These are phyloP conservation scores for Chironomus tentans DNA, from an alignment of 2,888 invertebrate species.

Conservation along the genomic window DNA sequence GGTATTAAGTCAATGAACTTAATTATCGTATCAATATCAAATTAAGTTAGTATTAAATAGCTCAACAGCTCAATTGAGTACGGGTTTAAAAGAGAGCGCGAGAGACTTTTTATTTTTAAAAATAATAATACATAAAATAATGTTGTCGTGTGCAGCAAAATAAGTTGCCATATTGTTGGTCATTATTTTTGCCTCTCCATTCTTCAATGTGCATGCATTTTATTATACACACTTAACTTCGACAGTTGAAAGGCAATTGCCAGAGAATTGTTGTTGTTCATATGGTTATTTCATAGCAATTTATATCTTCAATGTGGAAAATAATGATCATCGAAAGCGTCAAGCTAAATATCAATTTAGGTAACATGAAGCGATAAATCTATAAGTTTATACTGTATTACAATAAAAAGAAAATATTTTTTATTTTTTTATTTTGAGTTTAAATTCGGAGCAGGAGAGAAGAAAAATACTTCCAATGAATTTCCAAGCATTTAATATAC, in stretches of 20 bases:
- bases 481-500: too few species aligned
- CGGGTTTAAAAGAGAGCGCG: too few species aligned
- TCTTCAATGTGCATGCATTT: background rate
- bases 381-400: background rate
- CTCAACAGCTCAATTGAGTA: background rate
- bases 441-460: background rate
- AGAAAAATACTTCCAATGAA: background rate
- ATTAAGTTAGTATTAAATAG: background rate
- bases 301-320: background rate
- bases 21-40: background rate
- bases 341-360: background rate
- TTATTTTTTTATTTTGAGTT: too few species aligned
- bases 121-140: background rate
- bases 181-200: background rate
- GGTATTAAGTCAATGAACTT: background rate
- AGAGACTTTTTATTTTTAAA: too few species aligned
- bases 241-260: background rate
- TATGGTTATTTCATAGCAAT: background rate
- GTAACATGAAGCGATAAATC: conserved; percentile 3
- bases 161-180: background rate
- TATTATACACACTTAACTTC: background rate
- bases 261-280: background rate
- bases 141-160: background rate
- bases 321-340: conserved; percentile 8
- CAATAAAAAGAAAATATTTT: background rate